A percentile compares a stretch with the other conserved stretches of the same genome.
These are phyloP conservation scores for Noctua janthe DNA, from an alignment of 2,888 invertebrate genomes.

Conservation along the genomic window DNA sequence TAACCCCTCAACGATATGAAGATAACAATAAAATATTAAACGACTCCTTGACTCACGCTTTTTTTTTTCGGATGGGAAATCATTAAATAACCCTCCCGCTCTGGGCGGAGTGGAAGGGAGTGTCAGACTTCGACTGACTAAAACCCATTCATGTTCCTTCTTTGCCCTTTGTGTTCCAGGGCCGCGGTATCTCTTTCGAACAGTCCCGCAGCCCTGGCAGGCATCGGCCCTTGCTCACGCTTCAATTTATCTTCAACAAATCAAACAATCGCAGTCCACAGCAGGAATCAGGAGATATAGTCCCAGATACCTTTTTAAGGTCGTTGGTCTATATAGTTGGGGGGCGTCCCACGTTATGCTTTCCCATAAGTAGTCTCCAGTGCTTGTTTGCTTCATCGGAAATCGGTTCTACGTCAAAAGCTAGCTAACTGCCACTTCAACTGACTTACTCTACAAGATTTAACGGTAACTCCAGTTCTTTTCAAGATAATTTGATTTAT, in stretches of 20 bases:
- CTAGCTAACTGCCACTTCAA: too few species aligned
- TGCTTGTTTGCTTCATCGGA: background rate
- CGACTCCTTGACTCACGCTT: background rate
- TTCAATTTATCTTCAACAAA: background rate
- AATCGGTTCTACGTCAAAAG: background rate
- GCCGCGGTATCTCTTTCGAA: too few species aligned
- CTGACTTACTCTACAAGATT: background rate
- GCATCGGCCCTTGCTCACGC: too few species aligned
- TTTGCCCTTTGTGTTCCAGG: too few species aligned
- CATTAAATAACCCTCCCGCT: too few species aligned
- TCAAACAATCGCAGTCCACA: background rate
- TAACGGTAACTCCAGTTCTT: background rate
- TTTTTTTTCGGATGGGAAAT: too few species aligned
- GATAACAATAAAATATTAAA: background rate
- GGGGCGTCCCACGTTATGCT: background rate
- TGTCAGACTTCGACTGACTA: too few species aligned
- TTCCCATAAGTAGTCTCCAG: background rate
- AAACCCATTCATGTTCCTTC: too few species aligned
- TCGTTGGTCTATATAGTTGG: background rate
- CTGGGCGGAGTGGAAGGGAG: too few species aligned
- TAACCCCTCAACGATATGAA: background rate
- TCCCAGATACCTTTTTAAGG: too few species aligned
- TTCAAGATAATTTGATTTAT: background rate
- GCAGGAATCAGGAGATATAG: too few species aligned
- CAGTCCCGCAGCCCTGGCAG: too few species aligned